These are phyloP conservation scores for Hipparchia sbordonii DNA, from an alignment of 2,888 invertebrate species.

Conservation along the genomic window DNA sequence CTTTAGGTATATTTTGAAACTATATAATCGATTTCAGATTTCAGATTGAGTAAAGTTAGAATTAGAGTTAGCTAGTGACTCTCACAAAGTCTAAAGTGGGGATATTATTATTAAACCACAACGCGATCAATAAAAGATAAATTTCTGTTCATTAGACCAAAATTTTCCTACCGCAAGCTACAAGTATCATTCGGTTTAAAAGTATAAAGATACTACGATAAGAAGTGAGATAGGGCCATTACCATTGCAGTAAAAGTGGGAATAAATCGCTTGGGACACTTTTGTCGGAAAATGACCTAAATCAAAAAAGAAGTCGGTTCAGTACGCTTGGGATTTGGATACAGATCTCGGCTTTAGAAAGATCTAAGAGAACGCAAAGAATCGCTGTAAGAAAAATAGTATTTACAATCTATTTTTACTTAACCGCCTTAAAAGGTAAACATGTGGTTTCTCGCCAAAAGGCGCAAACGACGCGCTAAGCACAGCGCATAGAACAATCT, in stretches of 20 bases:
- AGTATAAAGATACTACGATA: conserved; percentile 52
- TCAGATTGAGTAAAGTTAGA: no score
- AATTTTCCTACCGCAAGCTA: background rate
- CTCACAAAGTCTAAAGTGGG: no score
- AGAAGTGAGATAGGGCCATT: conserved; percentile 75
- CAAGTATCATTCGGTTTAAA: background rate
- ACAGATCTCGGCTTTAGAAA: conserved; percentile 49
- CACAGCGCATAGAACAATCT: no score
- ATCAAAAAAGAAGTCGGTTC: conserved; percentile 62
- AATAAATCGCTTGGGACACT: conserved; percentile 74
- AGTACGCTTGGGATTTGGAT: conserved; percentile 46
- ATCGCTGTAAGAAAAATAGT: conserved; percentile 14
- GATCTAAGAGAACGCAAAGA: conserved; percentile 43
- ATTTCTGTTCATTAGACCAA: background rate
- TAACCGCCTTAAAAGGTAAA: no score
- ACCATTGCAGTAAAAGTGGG: conserved; percentile 81
- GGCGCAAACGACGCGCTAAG: no score
- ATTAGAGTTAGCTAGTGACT: no score
- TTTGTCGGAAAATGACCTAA: conserved; percentile 70
- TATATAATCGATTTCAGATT: no score
- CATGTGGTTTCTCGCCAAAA: no score
- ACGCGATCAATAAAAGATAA: no score
- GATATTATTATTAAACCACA: no score
- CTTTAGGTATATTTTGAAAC: no score
- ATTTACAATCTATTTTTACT: no score